Evolutionary conservation across 2,113 vertebrate genomes (phyloP).

Genomic region (Anas platyrhynchos): DNA sequence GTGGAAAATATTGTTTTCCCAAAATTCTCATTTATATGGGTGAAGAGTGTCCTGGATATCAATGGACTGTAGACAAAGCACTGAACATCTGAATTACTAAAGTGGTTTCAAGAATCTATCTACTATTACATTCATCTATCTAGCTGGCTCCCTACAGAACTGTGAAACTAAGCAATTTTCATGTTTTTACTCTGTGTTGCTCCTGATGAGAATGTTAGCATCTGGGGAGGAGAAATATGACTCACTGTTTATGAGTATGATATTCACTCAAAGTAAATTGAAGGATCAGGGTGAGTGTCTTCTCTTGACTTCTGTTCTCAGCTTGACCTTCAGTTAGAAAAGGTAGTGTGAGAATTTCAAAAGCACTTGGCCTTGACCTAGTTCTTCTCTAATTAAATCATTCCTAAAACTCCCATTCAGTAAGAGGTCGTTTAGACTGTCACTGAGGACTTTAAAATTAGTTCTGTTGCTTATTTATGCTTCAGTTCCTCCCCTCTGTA

Average conservation of each 20-base stretch:
- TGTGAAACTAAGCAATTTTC: background rate
- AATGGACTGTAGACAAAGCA: background rate
- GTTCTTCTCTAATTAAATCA: conserved; percentile 48
- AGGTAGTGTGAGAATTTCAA: background rate
- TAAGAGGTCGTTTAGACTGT: conserved; percentile 40
- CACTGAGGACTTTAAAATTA: conserved; percentile 31
- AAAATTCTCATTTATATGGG: background rate
- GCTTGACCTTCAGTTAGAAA: background rate
- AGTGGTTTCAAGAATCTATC: background rate
- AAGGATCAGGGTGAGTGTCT: background rate
- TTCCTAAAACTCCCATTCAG: conserved; percentile 42
- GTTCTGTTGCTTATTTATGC: conserved; percentile 53
- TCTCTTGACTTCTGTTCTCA: background rate
- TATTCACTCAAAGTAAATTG: background rate
- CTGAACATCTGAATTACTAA: background rate
- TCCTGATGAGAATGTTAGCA: background rate
- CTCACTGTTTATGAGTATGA: background rate
- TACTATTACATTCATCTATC: background rate
- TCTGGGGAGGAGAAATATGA: background rate
- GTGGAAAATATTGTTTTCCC: background rate
- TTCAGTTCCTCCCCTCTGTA: conserved; percentile 19
- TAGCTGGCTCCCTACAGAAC: background rate
- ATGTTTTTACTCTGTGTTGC: background rate
- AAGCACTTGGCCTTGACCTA: conserved; percentile 45
- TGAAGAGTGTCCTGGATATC: background rate